A percentile compares a stretch with the other conserved stretches of the same genome.
These are phyloP conservation scores for Drosophila gaucha DNA, from an alignment of 2,888 invertebrate species.

Conservation along the genomic window DNA sequence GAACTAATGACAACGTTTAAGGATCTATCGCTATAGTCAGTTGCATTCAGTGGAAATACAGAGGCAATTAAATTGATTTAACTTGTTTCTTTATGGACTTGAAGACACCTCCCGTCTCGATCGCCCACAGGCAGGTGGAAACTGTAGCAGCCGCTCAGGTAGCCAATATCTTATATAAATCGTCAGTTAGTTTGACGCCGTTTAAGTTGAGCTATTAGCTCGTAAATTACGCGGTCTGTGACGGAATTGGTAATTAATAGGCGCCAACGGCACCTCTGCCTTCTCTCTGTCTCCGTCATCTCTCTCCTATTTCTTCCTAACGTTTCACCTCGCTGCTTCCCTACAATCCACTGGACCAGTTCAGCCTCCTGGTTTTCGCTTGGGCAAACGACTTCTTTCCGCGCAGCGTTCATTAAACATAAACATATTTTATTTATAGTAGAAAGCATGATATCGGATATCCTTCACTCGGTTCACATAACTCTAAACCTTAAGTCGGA, in stretches of 20 bases:
- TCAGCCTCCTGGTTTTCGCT: slow-evolving; percentile 6
- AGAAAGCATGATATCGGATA: slow-evolving; percentile 34
- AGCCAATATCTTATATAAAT: slow-evolving; percentile 44
- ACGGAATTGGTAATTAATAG: slow-evolving; percentile 45
- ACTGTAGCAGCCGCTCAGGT: slow-evolving; percentile 6
- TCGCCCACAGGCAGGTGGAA: slow-evolving; percentile 4
- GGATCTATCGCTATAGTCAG: neutral
- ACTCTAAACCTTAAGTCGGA: slow-evolving; percentile 1
- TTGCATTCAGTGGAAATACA: slow-evolving; percentile 17
- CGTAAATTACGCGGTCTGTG: slow-evolving; percentile 39
- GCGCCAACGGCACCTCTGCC: slow-evolving; percentile 12
- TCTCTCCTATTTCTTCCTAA: neutral
- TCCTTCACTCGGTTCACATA: slow-evolving; percentile 14
- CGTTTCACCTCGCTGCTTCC: neutral
- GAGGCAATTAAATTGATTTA: slow-evolving; percentile 14
- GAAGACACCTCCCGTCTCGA: slow-evolving; percentile 4
- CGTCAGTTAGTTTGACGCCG: slow-evolving; percentile 22
- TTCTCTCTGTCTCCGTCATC: neutral
- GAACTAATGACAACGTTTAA: neutral
- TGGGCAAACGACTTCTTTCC: neutral
- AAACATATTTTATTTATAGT: slow-evolving; percentile 12
- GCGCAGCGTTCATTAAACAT: slow-evolving; percentile 1
- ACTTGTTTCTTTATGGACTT: slow-evolving; percentile 19
- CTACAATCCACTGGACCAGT: neutral
- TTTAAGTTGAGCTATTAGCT: slow-evolving; percentile 13